Conservation (phyloP, 2,113 vertebrate species). For the Pluvialis apricaria region DNA sequence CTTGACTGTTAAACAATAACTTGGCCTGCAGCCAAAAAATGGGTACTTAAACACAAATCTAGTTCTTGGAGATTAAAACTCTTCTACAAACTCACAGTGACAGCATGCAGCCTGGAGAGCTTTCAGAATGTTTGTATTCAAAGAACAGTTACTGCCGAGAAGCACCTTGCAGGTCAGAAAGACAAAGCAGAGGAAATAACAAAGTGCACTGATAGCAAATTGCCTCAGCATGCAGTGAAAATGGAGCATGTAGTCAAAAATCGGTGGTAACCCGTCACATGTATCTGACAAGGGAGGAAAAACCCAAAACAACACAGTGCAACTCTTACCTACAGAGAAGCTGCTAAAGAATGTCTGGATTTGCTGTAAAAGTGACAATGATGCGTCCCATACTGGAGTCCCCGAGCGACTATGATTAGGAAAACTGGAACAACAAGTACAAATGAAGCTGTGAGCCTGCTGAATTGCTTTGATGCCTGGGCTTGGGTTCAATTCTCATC, state of each 20-base stretch:
- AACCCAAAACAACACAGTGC: not conserved
- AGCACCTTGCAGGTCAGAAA: conserved; percentile 29
- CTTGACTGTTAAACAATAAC: not conserved
- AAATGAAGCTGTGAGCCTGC: conserved; percentile 14
- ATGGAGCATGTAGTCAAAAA: conserved; percentile 40
- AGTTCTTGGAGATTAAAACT: not conserved
- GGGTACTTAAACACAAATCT: not conserved
- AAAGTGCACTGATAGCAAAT: conserved; percentile 32
- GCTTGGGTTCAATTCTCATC: not conserved
- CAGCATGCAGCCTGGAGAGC: not conserved
- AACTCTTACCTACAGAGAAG: not conserved
- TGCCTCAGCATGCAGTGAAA: conserved; percentile 11
- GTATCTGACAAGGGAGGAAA: not conserved
- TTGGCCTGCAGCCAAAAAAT: not conserved
- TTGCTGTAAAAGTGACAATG: not conserved
- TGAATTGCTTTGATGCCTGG: conserved; percentile 12
- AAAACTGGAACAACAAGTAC: not conserved
- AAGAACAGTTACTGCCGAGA: conserved; percentile 25
- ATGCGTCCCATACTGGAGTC: not conserved
- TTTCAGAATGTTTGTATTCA: conserved; percentile 24
- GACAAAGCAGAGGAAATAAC: conserved; percentile 40
- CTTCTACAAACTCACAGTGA: not conserved
- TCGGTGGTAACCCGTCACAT: conserved; percentile 8
- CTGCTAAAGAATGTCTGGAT: not conserved
- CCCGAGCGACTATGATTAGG: not conserved